Conservation (phyloP, 2,797 vertebrate genomes). For the Distichodus sexfasciatus region DNA sequence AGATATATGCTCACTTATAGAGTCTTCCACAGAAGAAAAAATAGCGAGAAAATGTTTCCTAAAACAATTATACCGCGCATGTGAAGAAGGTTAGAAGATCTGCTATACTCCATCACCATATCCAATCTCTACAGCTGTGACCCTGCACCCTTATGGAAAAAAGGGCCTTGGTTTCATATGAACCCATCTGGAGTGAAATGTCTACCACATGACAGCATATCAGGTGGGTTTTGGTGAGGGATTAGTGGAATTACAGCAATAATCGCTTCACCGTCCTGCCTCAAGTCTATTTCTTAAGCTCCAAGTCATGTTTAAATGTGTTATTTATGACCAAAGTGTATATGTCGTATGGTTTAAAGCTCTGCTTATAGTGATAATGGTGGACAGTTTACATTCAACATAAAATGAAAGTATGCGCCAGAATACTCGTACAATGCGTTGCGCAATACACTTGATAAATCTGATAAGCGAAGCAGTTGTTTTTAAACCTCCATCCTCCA, state of each 20-base stretch:
- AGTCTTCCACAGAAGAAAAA: constrained; percentile 22
- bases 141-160: constrained; percentile 35
- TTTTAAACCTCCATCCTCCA: constrained; percentile 42
- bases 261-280: constrained; percentile 33
- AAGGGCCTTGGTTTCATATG: constrained; percentile 43
- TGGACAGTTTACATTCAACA: background rate
- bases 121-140: constrained; percentile 54
- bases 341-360: background rate
- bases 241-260: constrained; percentile 36
- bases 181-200: constrained; percentile 57
- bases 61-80: constrained; percentile 36
- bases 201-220: constrained; percentile 54
- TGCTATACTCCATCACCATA: constrained; percentile 44
- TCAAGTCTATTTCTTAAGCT: constrained; percentile 22
- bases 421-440: background rate
- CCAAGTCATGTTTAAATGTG: background rate
- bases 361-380: background rate
- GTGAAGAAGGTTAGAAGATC: constrained; percentile 40
- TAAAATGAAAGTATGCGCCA: background rate
- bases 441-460: constrained; percentile 20
- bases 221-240: constrained; percentile 46
- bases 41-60: constrained; percentile 22
- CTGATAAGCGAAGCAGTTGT: constrained; percentile 30
- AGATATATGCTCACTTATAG: constrained; percentile 20
- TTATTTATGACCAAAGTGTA: background rate